Evolutionary conservation across 2,888 invertebrate species (phyloP), one percentile per base, ranked within the genome.

Genomic region (Oscheius sp.): DNA sequence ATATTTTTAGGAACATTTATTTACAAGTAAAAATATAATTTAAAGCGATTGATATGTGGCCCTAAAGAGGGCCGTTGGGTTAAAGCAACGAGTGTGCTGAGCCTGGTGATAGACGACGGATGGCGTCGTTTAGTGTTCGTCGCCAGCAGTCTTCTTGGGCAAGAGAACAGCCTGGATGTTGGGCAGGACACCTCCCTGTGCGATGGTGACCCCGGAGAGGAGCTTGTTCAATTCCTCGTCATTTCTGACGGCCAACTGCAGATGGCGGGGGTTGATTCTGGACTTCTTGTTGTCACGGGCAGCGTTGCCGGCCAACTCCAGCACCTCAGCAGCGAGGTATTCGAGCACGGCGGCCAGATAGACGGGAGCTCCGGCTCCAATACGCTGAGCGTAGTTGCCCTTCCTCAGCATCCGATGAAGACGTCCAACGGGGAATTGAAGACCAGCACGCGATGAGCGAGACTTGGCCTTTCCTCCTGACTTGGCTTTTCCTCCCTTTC

Each of bases 131-230:
- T 59, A 78, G 76, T 66, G 76, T 84, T 69, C 76, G 35, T 35
- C 35, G 35, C 35, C 35, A 35, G 5, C 84, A 63, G 81, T 84
- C 83, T 87, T 87, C 84, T 87, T 87, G 79, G 87, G 87, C 68
- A 87, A 83, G 68, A 87, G 82, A 64, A 82, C 79, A 59, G 87
- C 84, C 75, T 86, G 84, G 81, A 87, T 87, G 83, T 87, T 87
- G 73, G 87, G 87, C 86, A 95, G 89, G 0, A 94, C 94, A 84
- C 94, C 94, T 75, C 94, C 94, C 89, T 94, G 93, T 27, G 93
- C 92, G 87, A 94, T 94, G 21, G 93, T 94, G 1, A 94, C 94
- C 49, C 93, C 93, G 55, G 83, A 70, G 69, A 87, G 79, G 43
- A 85, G 77, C 72, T 86, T 86, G 80, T 86, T 86, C 75, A 86